Conservation (phyloP, 2,888 invertebrate genomes). For the Ormyrus pomaceus region DNA sequence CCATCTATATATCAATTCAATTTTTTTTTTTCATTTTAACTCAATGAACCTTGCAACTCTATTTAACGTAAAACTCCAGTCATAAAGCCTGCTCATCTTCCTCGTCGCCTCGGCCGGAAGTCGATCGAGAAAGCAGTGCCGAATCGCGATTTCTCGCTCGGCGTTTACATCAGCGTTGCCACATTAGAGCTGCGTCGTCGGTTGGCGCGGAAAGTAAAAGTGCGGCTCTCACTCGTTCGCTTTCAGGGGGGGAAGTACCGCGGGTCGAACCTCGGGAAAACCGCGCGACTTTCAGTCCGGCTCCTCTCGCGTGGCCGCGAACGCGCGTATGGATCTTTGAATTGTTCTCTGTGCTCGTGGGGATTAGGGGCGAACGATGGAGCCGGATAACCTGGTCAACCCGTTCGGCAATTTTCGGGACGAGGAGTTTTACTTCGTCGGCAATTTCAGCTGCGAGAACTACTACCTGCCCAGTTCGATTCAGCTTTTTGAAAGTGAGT, state of each 20-base stretch:
- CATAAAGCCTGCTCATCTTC: too few relatives aligned
- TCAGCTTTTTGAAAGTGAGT: slow-evolving; percentile 72
- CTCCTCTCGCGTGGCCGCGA: background rate
- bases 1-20: too few relatives aligned
- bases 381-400: background rate
- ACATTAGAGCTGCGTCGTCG: background rate
- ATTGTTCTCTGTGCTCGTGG: background rate
- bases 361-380: background rate
- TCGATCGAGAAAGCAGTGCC: slow-evolving; percentile 16
- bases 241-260: background rate
- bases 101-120: too few relatives aligned
- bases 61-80: too few relatives aligned
- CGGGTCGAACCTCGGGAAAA: slow-evolving; percentile 21
- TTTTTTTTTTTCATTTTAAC: too few relatives aligned
- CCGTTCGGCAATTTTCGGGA: slow-evolving; percentile 49
- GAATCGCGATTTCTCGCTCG: slow-evolving; percentile 1
- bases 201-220: slow-evolving; percentile 54
- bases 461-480: slow-evolving; percentile 67
- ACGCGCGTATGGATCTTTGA: background rate
- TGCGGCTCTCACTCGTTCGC: slow-evolving; percentile 43
- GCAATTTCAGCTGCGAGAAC: slow-evolving; percentile 66
- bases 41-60: too few relatives aligned
- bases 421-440: slow-evolving; percentile 58
- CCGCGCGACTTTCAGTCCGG: slow-evolving; percentile 45
- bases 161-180: background rate